phyloP scores from a whole-genome alignment of 2,113 vertebrate genomes.

The Ancistrus triradiatus region DNA sequence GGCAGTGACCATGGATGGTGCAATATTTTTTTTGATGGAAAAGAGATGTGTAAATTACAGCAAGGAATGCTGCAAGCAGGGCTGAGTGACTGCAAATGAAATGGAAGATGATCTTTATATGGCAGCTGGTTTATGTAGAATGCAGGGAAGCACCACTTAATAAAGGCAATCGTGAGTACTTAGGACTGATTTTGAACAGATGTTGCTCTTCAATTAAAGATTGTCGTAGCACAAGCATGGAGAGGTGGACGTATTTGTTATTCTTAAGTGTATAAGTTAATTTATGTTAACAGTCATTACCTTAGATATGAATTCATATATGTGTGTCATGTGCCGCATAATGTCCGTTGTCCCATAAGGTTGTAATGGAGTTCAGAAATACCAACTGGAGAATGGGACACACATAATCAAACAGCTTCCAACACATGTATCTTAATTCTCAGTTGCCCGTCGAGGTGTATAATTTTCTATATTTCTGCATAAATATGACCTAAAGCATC shows the following conservation, averaged over 20 bases:
- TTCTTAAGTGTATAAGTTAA: neutral
- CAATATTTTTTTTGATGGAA: constrained; percentile 12
- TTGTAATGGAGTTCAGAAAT: no score
- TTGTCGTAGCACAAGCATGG: neutral
- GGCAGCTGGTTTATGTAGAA: constrained; percentile 70
- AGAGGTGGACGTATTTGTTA: constrained; percentile 6
- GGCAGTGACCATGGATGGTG: constrained; percentile 22
- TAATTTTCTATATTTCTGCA: no score
- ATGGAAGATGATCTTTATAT: constrained; percentile 69
- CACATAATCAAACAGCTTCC: no score
- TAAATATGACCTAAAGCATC: no score
- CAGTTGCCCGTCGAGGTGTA: no score
- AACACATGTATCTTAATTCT: no score
- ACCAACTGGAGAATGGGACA: no score
- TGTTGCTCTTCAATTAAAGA: constrained; percentile 24
- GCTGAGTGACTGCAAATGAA: constrained; percentile 68
- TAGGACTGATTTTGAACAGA: constrained; percentile 13
- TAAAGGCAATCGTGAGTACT: constrained; percentile 30
- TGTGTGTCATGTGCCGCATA: no score
- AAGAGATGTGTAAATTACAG: constrained; percentile 8
- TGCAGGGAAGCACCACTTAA: constrained; percentile 51
- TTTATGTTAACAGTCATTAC: neutral
- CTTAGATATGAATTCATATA: no score
- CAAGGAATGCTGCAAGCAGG: constrained; percentile 1
- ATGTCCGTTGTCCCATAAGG: no score